Evolutionary conservation across 2,888 invertebrate species (phyloP).

Genomic region (Harmothoe impar): DNA sequence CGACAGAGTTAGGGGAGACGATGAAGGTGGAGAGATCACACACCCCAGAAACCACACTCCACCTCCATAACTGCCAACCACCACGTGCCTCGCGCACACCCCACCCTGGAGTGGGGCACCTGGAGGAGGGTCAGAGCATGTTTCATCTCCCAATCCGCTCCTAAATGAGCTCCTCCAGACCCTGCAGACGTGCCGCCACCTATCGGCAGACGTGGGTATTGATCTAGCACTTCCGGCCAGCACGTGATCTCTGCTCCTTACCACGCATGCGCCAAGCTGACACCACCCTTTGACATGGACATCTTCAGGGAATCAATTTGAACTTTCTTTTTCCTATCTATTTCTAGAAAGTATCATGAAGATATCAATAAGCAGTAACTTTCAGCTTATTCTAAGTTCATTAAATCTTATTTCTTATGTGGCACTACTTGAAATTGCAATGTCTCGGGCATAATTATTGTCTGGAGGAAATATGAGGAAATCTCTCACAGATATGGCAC

Average conservation of each 20-base stretch:
- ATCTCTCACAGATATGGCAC: too few relatives aligned
- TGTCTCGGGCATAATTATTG: too few relatives aligned
- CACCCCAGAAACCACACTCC: neutral
- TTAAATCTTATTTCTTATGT: too few relatives aligned
- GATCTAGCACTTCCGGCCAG: neutral
- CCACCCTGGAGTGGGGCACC: neutral
- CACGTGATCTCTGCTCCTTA: neutral
- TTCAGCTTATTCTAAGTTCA: too few relatives aligned
- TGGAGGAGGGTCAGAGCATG: neutral
- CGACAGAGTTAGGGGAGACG: neutral
- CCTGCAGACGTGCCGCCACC: neutral
- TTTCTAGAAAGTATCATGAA: too few relatives aligned
- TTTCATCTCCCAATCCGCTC: neutral
- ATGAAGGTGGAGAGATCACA: neutral
- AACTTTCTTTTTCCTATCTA: too few relatives aligned
- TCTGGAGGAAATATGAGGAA: too few relatives aligned
- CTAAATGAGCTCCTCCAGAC: constrained; percentile 27
- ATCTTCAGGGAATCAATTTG: too few relatives aligned
- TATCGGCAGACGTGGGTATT: neutral
- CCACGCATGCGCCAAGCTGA: constrained; percentile 5
- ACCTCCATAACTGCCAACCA: neutral
- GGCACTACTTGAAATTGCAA: too few relatives aligned
- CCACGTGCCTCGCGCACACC: neutral
- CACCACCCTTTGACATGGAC: too few relatives aligned
- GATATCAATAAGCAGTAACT: too few relatives aligned